Base-by-base conservation (phyloP, 2,888 invertebrate species). In the Bembecia ichneumoniformis region DNA sequence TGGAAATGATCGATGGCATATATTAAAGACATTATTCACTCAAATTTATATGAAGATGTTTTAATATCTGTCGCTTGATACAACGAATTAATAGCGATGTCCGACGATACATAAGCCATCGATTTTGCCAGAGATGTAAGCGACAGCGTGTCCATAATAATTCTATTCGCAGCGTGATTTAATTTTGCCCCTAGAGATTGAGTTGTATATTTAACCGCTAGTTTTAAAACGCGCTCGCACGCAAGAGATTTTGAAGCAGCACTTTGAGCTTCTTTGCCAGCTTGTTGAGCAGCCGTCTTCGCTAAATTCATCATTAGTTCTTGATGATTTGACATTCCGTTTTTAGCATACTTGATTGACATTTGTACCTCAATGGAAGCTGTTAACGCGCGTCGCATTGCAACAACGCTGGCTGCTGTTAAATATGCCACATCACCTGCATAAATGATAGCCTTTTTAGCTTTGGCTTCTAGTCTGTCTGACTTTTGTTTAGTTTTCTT, bases 241-340 rank as follows among this genome's bases (percentile, higher is more conserved):
- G 82, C 81, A 20, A 83, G 58, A 4, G 87, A 79, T 56, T 86
- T 86, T 0, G 86, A 84, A 1, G 78, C 64, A 2, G 87, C 87
- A 59, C 74, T 80, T 57, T 78, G 86, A 11, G 87, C 87, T 60
- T 87, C 86, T 61, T 87, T 87, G 0, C 86, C 86, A 28, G 86
- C 87, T 63, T 87, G 86, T 54, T 87, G 86, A 4, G 87, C 87
- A 13, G 87, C 87, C 4, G 86, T 84, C 53, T 82, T 86, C 0
- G 87, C 87, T 49, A 87, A 69, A 63, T 84, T 87, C 86, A 84
- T 84, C 87, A 87, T 87, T 49, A 87, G 58, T 45, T 86, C 84
- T 57, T 82, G 82, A 53, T 86, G 84, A 59, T 83, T 82, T 1
- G 82, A 74, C 84, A 84, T 82, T 3, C 84, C 84, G 54, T 76